Evolutionary conservation across 2,888 invertebrate species (phyloP), one percentile per base, ranked within the genome.

Genomic region (Eurytoma californica): DNA sequence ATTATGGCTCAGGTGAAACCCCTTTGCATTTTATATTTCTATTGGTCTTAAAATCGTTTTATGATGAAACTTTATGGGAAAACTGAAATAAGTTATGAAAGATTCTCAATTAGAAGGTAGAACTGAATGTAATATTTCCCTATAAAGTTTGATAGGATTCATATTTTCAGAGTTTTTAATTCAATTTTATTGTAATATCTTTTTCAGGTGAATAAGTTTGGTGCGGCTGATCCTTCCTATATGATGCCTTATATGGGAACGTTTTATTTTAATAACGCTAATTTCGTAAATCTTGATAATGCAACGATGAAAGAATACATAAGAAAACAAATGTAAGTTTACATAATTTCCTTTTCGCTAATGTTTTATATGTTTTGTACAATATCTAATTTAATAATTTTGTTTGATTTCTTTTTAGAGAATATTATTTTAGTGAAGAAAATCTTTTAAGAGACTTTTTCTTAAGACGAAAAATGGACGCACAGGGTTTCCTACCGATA

Each of bases 361-460:
- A 20, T 81, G 39, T 18, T 3, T 49, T 28, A 55, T 9, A 28
- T 57, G 60, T 67, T 69, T 16, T 61, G 1, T 39, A 39, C 0
- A 9, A 9, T 28, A 49, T 51, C 13, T 51, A 28, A 49, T 51
- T 4, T 51, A 28, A 24, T 13, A 55, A n/a, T 18, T n/a, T 63
- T 82, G 24, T 80, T 84, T 83, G n/a, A 28, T 61, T 18, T 82
- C 83, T 79, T 92, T 93, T 57, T 92, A 99, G 98, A 89, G 99
- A 99, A 92, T 99, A 99, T 92, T 99, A 99, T 93, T 99, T 99
- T 92, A 98, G 98, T 86, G 95, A 96, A 83, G 98, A 98, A 88
- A 99, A 99, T 92, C 92, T 99, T 77, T 94, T 96, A 85, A 94
- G 97, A 86, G 99, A 99, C 90, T 97, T 98, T 92, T 99, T 97